Evolutionary conservation across 2,797 vertebrate species (phyloP), one percentile per base, ranked within the genome.

Genomic region (Crocidura indochinensis): DNA sequence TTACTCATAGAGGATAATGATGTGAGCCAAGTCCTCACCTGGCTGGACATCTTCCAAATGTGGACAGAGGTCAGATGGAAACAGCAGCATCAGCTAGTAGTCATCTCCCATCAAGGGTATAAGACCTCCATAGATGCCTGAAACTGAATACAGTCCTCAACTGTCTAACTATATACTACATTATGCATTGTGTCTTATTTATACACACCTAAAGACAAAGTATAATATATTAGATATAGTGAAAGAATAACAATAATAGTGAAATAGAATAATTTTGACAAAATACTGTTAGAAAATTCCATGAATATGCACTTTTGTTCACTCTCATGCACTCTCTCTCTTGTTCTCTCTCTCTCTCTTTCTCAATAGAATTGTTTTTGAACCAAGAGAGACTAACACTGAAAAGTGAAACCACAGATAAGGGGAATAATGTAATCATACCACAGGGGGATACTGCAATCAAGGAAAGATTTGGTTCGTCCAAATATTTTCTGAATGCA

Each of bases 391-490:
- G 38, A 20, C 9, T 71, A 38, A 71, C 24, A 71, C 9, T 71
- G 38, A 71, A 31, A 38, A 24, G 69, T 19, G 15, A 71, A 71
- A 71, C 31, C 68, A 44, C 67, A 71, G 69, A 71, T 68, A 68
- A 27, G 27, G 10, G 27, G 19, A 26, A 65, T 65, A 10, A 19
- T 26, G 22, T 65, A 65, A 65, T 11, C 24, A 65, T 26, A 65
- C 64, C 15, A 20, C 20, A 19, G 29, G 68, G 67, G 12, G n/a
- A 31, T 24, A 46, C 6, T 9, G 79, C 72, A 75, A 75, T 88
- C 75, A 83, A 82, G 84, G 88, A 84, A 91, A 83, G 38, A 76
- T 53, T 9, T n/a, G 62, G 84, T 75, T 20, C 10, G 44, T 11
- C 44, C 65, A 69, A 67, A 2, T 56, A 84, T 75, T 84, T 87